Evolutionary conservation across 2,888 invertebrate genomes (phyloP).

Genomic region (Mermis nigrescens): DNA sequence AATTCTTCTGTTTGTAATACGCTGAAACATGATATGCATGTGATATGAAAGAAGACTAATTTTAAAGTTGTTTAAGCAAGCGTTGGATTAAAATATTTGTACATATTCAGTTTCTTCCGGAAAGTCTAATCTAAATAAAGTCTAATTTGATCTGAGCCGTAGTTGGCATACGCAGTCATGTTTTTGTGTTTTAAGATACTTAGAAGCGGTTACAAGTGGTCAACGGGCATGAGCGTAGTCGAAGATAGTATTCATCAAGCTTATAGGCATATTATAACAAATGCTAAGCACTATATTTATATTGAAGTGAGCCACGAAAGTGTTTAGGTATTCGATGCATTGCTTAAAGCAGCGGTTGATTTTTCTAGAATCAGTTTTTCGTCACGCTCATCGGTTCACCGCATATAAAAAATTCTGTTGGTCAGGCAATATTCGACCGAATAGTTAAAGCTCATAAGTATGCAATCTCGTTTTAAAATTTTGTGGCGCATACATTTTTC

Average conservation of each 20-base stretch:
- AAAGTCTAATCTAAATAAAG: too few species aligned
- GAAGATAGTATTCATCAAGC: constrained; percentile 38
- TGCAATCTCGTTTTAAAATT: not conserved
- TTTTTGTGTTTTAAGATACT: constrained; percentile 32
- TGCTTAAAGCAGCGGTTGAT: not conserved
- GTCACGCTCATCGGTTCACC: constrained; percentile 33
- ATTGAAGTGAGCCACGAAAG: constrained; percentile 13
- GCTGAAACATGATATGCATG: too few species aligned
- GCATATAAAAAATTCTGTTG: constrained; percentile 35
- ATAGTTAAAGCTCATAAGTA: constrained; percentile 38
- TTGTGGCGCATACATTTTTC: not conserved
- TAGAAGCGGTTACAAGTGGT: constrained; percentile 38
- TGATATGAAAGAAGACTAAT: too few species aligned
- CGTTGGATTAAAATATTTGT: too few species aligned
- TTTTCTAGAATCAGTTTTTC: constrained; percentile 38
- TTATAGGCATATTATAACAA: constrained; percentile 32
- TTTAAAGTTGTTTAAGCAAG: too few species aligned
- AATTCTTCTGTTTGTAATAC: too few species aligned
- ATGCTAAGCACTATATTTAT: constrained; percentile 34
- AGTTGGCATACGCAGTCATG: too few species aligned
- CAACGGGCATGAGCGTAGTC: constrained; percentile 34
- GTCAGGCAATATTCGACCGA: constrained; percentile 35
- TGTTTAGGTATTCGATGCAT: not conserved
- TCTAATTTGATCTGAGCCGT: too few species aligned
- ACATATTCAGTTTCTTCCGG: too few species aligned